These are phyloP conservation scores for Dinoponera quadriceps DNA, from an alignment of 1,140 invertebrate genomes.

Conservation along the genomic window DNA sequence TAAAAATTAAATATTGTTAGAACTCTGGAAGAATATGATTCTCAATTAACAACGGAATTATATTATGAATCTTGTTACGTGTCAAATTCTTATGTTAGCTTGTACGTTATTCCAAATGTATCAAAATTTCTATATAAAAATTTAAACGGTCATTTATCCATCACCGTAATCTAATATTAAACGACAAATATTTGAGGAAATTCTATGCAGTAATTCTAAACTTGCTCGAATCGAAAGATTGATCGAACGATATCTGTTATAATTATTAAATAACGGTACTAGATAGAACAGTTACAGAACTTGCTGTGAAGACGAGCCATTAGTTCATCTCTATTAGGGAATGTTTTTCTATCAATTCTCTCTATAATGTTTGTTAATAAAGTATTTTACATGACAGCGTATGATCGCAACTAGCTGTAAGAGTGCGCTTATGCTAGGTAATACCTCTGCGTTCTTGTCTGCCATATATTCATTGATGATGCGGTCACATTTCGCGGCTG, in stretches of 20 bases:
- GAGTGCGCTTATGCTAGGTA: background rate
- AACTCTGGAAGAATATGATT: background rate
- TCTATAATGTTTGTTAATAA: conserved; percentile 8
- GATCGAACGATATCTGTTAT: background rate
- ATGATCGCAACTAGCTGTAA: background rate
- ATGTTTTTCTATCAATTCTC: conserved; percentile 1
- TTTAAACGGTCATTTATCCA: background rate
- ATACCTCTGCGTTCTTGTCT: conserved; percentile 76
- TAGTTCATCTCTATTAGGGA: conserved; percentile 35
- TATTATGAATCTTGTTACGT: conserved; percentile 6
- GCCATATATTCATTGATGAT: conserved; percentile 76
- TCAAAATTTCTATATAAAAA: conserved; percentile 9
- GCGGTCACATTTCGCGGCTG: conserved; percentile 74
- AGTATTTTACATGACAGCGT: conserved; percentile 1
- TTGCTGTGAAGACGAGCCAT: conserved; percentile 25
- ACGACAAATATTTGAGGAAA: background rate
- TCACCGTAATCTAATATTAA: background rate
- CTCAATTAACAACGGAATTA: background rate
- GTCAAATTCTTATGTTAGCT: background rate
- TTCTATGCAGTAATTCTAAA: background rate
- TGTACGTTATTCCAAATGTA: background rate
- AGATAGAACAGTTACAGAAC: background rate
- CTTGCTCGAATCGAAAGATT: background rate
- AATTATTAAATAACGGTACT: background rate
- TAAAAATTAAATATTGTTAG: conserved; percentile 39